A percentile compares a stretch with the other conserved stretches of the same genome.
Conservation (phyloP, 2,888 invertebrate genomes). For the Chalcosyrphus nemorum region DNA sequence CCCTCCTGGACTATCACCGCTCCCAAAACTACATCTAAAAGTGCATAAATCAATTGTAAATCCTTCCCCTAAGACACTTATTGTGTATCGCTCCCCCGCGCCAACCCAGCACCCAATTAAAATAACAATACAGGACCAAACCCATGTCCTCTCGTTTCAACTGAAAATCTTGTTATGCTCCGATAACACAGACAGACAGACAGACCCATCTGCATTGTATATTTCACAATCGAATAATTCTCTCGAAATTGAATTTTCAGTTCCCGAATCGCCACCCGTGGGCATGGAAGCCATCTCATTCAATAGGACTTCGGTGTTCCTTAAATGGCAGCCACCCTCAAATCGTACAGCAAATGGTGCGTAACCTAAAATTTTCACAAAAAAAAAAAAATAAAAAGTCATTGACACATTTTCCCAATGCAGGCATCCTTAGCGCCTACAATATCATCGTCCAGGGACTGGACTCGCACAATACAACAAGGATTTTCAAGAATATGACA, state of each 20-base stretch:
- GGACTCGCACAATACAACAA: slow-evolving; percentile 83
- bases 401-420: slow-evolving; percentile 65
- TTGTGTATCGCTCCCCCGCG: too few relatives aligned
- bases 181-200: slow-evolving; percentile 74
- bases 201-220: slow-evolving; percentile 33
- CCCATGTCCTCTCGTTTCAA: slow-evolving; percentile 4
- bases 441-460: slow-evolving; percentile 87
- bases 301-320: slow-evolving; percentile 89
- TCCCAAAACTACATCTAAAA: too few relatives aligned
- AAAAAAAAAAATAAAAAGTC: slow-evolving; percentile 38
- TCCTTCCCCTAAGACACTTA: background rate
- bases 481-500: slow-evolving; percentile 87
- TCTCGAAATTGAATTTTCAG: slow-evolving; percentile 81
- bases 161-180: slow-evolving; percentile 60
- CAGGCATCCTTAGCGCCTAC: slow-evolving; percentile 89
- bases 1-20: too few relatives aligned
- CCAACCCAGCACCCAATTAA: slow-evolving; percentile 48
- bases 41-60: background rate
- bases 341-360: slow-evolving; percentile 89
- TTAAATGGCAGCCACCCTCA: slow-evolving; percentile 93
- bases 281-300: slow-evolving; percentile 92
- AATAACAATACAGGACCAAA: slow-evolving; percentile 34
- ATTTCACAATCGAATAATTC: slow-evolving; percentile 73
- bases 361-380: too few relatives aligned
- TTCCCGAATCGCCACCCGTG: slow-evolving; percentile 92